phyloP scores from a whole-genome alignment of 2,888 invertebrate genomes.

The Metopia argyrocephala region DNA sequence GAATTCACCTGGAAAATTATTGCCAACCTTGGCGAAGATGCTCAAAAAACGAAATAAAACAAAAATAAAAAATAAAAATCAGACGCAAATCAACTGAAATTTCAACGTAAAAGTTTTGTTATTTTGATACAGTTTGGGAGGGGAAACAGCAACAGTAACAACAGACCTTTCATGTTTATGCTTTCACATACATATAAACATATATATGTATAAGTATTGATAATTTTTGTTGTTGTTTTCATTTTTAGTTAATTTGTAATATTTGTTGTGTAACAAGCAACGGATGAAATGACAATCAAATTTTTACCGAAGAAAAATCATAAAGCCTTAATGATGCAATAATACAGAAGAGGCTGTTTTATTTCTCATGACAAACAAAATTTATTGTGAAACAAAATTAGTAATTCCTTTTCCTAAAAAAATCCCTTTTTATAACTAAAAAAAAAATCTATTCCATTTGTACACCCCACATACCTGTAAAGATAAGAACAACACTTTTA shows the following conservation, averaged over 20 bases:
- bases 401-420: too few species aligned
- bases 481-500: background rate
- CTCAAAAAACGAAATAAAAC: slow-evolving; percentile 2
- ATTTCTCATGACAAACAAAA: background rate
- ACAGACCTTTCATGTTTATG: slow-evolving; percentile 23
- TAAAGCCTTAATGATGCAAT: background rate
- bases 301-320: background rate
- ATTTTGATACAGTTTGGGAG: background rate
- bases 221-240: slow-evolving; percentile 21
- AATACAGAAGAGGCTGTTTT: background rate
- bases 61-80: background rate
- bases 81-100: background rate
- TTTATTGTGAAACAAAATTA: too few species aligned
- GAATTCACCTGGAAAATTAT: slow-evolving; percentile 49
- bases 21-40: slow-evolving; percentile 43
- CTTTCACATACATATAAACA: background rate
- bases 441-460: too few species aligned
- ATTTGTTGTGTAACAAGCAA: slow-evolving; percentile 25
- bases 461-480: too few species aligned
- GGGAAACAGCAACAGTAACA: background rate
- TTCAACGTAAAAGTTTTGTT: background rate
- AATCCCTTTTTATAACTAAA: too few species aligned
- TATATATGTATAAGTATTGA: slow-evolving; percentile 11
- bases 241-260: slow-evolving; percentile 43
- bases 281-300: background rate